Conservation (phyloP, 2,113 vertebrate genomes). For the Mobula hypostoma region DNA sequence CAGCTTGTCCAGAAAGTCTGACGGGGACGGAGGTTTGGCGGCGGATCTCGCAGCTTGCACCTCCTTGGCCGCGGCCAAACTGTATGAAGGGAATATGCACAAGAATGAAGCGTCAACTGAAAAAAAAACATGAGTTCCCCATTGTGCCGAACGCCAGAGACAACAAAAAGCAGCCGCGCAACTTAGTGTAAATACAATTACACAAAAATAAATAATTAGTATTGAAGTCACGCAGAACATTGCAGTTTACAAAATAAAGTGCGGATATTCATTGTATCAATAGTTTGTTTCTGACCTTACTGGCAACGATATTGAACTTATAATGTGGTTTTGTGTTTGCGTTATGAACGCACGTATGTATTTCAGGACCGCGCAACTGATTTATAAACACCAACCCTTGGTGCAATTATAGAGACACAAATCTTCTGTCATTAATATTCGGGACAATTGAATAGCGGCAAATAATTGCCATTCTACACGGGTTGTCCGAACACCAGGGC, state of each 20-base stretch:
- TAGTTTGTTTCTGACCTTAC: background rate
- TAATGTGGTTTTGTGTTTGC: background rate
- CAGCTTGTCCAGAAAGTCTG: constrained; percentile 94
- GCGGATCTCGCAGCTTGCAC: constrained; percentile 82
- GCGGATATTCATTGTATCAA: too few species aligned
- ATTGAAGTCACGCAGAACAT: background rate
- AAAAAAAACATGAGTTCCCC: background rate
- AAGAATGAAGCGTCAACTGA: constrained; percentile 43
- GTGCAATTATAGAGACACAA: background rate
- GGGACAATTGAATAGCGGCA: background rate
- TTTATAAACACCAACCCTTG: background rate
- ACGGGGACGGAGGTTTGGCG: constrained; percentile 86
- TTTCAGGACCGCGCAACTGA: background rate
- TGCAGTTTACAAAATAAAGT: background rate
- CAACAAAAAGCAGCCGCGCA: background rate
- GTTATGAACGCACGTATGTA: background rate
- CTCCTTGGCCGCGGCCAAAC: constrained; percentile 93
- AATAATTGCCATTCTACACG: background rate
- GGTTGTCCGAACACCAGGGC: background rate
- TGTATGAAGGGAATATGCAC: constrained; percentile 50
- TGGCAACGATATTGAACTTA: background rate
- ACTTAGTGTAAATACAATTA: background rate
- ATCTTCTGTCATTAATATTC: too few species aligned
- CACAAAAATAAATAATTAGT: background rate
- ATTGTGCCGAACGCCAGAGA: constrained; percentile 16